Evolutionary conservation across 2,888 invertebrate genomes (phyloP).

Genomic region (Nowickia ferox): DNA sequence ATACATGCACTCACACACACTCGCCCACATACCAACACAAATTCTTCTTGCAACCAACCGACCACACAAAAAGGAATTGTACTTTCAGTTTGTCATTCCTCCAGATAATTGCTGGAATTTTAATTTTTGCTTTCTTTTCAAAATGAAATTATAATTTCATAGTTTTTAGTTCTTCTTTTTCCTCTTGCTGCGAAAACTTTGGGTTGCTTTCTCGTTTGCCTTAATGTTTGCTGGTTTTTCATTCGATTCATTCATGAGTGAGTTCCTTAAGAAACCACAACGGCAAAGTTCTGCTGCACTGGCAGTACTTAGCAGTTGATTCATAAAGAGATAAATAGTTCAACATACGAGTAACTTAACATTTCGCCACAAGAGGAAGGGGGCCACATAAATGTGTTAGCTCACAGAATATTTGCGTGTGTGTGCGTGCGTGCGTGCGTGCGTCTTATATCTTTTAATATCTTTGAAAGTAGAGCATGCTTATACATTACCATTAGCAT

Average conservation of each 20-base stretch:
- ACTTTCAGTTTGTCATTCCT: conserved; percentile 31
- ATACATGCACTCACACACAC: neutral
- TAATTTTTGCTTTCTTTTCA: conserved; percentile 18
- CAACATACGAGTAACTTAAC: neutral
- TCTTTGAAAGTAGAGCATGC: conserved; percentile 56
- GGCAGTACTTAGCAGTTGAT: conserved; percentile 3
- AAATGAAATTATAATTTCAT: conserved; percentile 48
- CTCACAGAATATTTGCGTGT: neutral
- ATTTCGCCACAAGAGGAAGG: neutral
- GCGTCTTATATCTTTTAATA: conserved; percentile 7
- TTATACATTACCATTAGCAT: conserved; percentile 83
- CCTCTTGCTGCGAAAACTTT: neutral
- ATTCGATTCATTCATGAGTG: neutral
- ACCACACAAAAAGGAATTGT: neutral
- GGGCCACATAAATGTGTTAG: neutral
- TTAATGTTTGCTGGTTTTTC: neutral
- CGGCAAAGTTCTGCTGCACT: conserved; percentile 40
- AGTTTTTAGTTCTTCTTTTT: conserved; percentile 13
- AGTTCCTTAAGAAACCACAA: conserved; percentile 46
- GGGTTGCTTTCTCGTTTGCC: neutral
- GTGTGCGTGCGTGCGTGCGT: neutral
- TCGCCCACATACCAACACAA: neutral
- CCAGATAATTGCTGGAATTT: conserved; percentile 55
- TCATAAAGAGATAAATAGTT: conserved; percentile 18
- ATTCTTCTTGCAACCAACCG: neutral